These are phyloP conservation scores for Pandemis heparana DNA, from an alignment of 2,888 invertebrate species.

Conservation along the genomic window DNA sequence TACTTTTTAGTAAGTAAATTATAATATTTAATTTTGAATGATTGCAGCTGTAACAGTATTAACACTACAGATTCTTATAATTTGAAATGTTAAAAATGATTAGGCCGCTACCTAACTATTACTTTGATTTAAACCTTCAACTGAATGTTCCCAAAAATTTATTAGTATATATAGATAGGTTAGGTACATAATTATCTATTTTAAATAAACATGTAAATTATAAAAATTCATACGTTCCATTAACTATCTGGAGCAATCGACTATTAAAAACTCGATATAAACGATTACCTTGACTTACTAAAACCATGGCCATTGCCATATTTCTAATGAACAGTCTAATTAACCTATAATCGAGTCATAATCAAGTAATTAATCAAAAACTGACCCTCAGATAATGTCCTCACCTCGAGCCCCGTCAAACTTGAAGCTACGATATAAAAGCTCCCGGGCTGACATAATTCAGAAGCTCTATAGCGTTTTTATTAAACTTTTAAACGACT, in stretches of 20 bases:
- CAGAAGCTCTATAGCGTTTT: conserved; percentile 20
- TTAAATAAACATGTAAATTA: not conserved
- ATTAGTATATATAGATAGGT: no score
- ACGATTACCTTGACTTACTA: not conserved
- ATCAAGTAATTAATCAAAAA: conserved; percentile 12
- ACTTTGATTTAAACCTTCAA: no score
- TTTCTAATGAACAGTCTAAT: conserved; percentile 7
- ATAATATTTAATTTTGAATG: no score
- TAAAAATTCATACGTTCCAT: not conserved
- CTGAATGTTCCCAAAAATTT: no score
- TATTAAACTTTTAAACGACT: conserved; percentile 34
- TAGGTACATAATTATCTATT: no score
- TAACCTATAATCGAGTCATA: conserved; percentile 4
- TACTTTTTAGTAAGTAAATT: no score
- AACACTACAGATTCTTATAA: no score
- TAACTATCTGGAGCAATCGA: not conserved
- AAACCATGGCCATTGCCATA: not conserved
- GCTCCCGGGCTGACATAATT: conserved; percentile 22
- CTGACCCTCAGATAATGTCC: conserved; percentile 8
- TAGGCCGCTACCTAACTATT: no score
- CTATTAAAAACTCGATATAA: not conserved
- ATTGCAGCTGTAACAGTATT: no score
- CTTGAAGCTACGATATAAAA: conserved; percentile 6
- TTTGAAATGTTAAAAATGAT: no score
- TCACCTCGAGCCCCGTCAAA: not conserved